Percentiles rank a stretch among this genome's conserved stretches.
Conservation (phyloP, 2,797 vertebrate species). For the Catostomus latipinnis region DNA sequence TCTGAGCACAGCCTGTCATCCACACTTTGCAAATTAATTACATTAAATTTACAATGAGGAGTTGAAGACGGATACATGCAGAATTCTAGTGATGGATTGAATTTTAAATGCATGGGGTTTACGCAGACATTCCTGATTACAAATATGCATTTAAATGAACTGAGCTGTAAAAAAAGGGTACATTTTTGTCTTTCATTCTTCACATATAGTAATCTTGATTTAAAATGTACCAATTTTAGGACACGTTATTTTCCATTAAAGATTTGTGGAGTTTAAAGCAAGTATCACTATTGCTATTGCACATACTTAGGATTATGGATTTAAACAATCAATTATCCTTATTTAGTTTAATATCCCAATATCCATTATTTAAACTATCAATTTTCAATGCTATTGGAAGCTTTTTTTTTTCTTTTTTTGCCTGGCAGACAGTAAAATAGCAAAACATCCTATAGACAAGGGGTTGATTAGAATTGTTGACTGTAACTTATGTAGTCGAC, state of each 20-base stretch:
- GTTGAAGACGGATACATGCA: slow-evolving; percentile 39
- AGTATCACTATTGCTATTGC: too few relatives aligned
- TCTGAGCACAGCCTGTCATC: slow-evolving; percentile 65
- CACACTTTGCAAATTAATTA: slow-evolving; percentile 65
- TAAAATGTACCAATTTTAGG: slow-evolving; percentile 3
- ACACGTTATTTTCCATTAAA: too few relatives aligned
- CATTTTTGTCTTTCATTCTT: slow-evolving; percentile 7
- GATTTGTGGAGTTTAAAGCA: too few relatives aligned
- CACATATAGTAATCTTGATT: not conserved
- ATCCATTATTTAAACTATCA: too few relatives aligned
- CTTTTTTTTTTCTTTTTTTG: too few relatives aligned
- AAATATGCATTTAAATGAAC: slow-evolving; percentile 50
- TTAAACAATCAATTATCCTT: not conserved
- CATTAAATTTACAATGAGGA: slow-evolving; percentile 59
- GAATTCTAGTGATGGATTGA: slow-evolving; percentile 66
- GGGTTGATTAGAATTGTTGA: too few relatives aligned
- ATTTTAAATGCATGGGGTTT: slow-evolving; percentile 49
- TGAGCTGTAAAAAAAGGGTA: slow-evolving; percentile 21
- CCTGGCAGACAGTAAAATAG: too few relatives aligned
- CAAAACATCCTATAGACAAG: too few relatives aligned
- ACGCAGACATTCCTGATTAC: slow-evolving; percentile 19
- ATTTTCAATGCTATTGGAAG: not conserved
- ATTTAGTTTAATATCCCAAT: too few relatives aligned
- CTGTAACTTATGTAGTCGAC: too few relatives aligned
- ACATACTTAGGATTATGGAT: not conserved